Percentiles rank a stretch among this genome's conserved stretches.
These are phyloP conservation scores for Theodoxus fluviatilis DNA, from an alignment of 2,888 invertebrate species.

Conservation along the genomic window DNA sequence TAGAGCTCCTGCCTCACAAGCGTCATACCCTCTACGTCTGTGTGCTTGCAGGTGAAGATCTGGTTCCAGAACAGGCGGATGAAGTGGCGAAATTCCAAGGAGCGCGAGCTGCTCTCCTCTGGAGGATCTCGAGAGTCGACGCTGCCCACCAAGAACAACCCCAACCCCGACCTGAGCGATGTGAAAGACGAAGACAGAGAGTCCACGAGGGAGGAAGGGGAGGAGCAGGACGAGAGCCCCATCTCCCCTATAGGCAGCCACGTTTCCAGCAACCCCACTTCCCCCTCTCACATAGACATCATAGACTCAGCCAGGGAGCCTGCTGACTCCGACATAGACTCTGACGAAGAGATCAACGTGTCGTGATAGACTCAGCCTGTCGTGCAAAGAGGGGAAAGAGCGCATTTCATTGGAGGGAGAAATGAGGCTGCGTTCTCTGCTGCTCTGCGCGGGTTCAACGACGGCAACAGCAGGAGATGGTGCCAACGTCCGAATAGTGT, in stretches of 20 bases:
- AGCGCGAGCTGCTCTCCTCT: slow-evolving; percentile 88
- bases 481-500: too few relatives aligned
- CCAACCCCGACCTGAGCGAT: slow-evolving; percentile 91
- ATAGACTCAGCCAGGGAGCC: too few relatives aligned
- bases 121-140: slow-evolving; percentile 95
- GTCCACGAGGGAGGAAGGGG: slow-evolving; percentile 1
- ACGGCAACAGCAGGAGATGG: too few relatives aligned
- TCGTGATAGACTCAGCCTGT: slow-evolving; percentile 38
- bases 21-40: too few relatives aligned
- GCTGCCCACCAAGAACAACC: slow-evolving; percentile 94
- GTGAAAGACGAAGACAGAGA: slow-evolving; percentile 45
- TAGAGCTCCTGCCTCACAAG: too few relatives aligned
- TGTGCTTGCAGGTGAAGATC: slow-evolving; percentile 82
- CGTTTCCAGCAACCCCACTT: slow-evolving; percentile 28
- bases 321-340: slow-evolving; percentile 46
- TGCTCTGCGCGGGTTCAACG: too few relatives aligned
- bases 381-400: too few relatives aligned
- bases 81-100: slow-evolving; percentile 99
- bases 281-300: slow-evolving; percentile 28
- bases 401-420: too few relatives aligned
- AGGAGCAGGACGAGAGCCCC: slow-evolving; percentile 15
- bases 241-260: slow-evolving; percentile 32
- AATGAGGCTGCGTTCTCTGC: too few relatives aligned
- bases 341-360: slow-evolving; percentile 54
- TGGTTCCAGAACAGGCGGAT: slow-evolving; percentile 98